Percentiles rank a stretch among this genome's conserved stretches.
phyloP scores from a whole-genome alignment of 2,113 vertebrate species.

The Petrocephalus microphthalmus region DNA sequence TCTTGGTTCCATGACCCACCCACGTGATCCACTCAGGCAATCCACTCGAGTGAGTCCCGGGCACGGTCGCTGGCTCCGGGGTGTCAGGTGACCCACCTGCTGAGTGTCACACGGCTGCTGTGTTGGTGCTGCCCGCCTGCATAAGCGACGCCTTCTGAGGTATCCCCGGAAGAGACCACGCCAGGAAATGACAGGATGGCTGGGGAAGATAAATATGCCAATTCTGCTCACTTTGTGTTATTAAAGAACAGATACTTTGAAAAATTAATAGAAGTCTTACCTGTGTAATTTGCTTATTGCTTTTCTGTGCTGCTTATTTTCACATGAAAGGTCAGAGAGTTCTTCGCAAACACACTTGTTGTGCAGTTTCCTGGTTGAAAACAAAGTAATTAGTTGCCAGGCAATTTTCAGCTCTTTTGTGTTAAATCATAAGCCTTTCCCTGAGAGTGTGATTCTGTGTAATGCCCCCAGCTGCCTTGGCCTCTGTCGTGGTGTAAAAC shows the following conservation, averaged over 20 bases:
- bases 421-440: background rate
- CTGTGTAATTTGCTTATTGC: slow-evolving; percentile 3
- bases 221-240: background rate
- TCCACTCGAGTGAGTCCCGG: background rate
- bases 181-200: background rate
- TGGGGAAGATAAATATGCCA: background rate
- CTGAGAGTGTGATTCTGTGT: background rate
- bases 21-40: background rate
- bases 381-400: background rate
- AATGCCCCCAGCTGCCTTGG: background rate
- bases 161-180: background rate
- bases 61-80: background rate
- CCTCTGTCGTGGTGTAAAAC: background rate
- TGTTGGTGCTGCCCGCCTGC: slow-evolving; percentile 17
- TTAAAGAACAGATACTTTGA: background rate
- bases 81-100: slow-evolving; percentile 11
- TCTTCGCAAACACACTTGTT: background rate
- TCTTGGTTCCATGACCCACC: background rate
- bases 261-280: background rate
- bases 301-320: background rate
- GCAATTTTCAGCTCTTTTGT: background rate
- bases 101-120: slow-evolving; percentile 15
- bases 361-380: background rate
- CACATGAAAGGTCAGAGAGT: background rate
- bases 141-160: slow-evolving; percentile 17